Evolutionary conservation across 2,888 invertebrate species (phyloP).

Genomic region (Perithous albicinctus): DNA sequence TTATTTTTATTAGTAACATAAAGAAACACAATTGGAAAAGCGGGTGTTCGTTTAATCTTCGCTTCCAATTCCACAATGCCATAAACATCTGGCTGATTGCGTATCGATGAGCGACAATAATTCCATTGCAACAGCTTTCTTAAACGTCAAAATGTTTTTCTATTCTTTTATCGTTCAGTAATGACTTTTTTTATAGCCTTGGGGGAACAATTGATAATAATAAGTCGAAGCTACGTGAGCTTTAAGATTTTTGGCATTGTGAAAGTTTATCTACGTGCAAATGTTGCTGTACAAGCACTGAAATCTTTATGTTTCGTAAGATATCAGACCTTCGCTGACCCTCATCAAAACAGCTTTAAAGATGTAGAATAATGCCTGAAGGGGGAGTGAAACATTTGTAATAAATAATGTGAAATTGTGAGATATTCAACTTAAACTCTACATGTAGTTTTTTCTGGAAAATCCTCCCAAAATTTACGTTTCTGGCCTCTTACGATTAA

Average conservation of each 20-base stretch:
- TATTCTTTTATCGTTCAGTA: background rate
- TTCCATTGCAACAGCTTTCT: background rate
- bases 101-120: background rate
- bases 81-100: background rate
- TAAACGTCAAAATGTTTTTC: background rate
- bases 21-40: background rate
- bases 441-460: background rate
- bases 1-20: no score
- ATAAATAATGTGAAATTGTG: background rate
- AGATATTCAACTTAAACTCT: background rate
- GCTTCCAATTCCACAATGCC: background rate
- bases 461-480: background rate
- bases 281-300: background rate
- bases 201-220: background rate
- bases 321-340: conserved; percentile 44
- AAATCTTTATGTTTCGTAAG: conserved; percentile 32
- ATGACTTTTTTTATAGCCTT: background rate
- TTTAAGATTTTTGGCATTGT: background rate
- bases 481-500: background rate
- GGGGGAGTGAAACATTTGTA: background rate
- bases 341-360: conserved; percentile 8
- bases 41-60: background rate
- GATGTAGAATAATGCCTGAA: conserved; percentile 19
- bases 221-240: background rate
- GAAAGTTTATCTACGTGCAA: conserved; percentile 11